A percentile compares a stretch with the other conserved stretches of the same genome.
Conservation (phyloP, 2,888 invertebrate species). For the Ichneumoninae sp. region DNA sequence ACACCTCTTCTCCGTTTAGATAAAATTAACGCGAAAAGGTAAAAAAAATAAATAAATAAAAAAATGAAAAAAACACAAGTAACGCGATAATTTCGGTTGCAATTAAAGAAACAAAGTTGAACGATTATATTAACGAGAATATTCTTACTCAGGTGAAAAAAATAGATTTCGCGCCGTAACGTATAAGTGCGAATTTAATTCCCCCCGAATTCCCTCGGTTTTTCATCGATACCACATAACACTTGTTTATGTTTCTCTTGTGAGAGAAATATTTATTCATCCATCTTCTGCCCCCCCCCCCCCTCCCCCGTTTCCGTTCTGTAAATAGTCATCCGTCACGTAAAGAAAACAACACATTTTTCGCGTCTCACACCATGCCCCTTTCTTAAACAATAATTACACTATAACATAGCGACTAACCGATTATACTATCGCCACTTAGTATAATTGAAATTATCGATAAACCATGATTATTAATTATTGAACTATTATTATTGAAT, state of each 20-base stretch:
- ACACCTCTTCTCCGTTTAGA: constrained; percentile 53
- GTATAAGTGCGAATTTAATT: constrained; percentile 50
- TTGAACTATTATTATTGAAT: constrained; percentile 66
- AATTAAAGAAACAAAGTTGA: constrained; percentile 42
- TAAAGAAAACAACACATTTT: neutral
- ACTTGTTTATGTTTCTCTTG: constrained; percentile 42
- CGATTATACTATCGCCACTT: constrained; percentile 68
- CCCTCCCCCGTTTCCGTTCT: constrained; percentile 46
- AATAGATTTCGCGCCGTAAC: constrained; percentile 54
- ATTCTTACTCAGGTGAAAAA: constrained; percentile 68
- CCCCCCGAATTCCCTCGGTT: constrained; percentile 1
- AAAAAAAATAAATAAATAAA: constrained; percentile 14
- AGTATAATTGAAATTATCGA: constrained; percentile 65
- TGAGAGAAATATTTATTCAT: constrained; percentile 75
- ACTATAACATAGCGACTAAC: constrained; percentile 58
- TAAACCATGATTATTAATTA: constrained; percentile 63
- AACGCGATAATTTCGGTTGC: constrained; percentile 39
- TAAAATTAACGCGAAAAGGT: constrained; percentile 52
- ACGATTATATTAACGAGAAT: constrained; percentile 56
- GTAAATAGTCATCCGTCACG: constrained; percentile 61
- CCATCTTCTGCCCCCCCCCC: constrained; percentile 24
- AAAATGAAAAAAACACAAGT: constrained; percentile 20
- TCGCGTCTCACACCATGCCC: constrained; percentile 27
- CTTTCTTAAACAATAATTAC: constrained; percentile 53
- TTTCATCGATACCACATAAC: constrained; percentile 26